These are phyloP conservation scores for Basileuterus tristriatus DNA, from an alignment of 2,797 vertebrate species.

Conservation along the genomic window DNA sequence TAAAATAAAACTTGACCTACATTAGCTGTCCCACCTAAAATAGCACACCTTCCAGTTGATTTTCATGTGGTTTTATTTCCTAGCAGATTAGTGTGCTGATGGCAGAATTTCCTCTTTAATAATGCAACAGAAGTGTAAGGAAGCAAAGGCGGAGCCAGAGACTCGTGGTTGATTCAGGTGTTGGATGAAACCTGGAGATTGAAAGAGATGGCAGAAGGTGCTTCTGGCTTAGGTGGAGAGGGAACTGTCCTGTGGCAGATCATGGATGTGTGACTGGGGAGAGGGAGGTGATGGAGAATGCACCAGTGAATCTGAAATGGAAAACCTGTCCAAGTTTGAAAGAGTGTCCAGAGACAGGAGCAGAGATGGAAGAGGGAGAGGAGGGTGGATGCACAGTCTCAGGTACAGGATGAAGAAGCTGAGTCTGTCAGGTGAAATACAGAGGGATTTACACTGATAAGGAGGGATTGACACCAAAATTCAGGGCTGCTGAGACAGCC, in stretches of 20 bases:
- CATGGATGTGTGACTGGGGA: background rate
- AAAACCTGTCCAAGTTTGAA: background rate
- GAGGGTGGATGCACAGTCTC: background rate
- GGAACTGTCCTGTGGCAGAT: background rate
- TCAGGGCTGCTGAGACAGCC: background rate
- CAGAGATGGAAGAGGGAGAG: background rate
- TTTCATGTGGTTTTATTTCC: constrained; percentile 3
- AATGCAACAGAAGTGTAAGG: background rate
- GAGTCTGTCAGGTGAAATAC: background rate
- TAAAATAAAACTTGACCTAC: constrained; percentile 17
- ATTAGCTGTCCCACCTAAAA: background rate
- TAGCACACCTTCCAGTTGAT: constrained; percentile 40
- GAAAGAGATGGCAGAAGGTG: background rate
- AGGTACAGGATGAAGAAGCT: background rate
- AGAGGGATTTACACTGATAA: background rate
- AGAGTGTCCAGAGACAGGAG: background rate
- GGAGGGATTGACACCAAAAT: background rate
- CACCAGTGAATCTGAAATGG: background rate
- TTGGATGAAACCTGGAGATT: background rate
- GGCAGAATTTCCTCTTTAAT: background rate
- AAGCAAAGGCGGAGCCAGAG: background rate
- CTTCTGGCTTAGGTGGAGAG: background rate
- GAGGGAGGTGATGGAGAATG: background rate
- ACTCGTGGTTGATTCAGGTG: accelerated
- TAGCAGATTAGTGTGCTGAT: background rate